Conservation (phyloP, 2,113 vertebrate genomes). For the Scortum barcoo region DNA sequence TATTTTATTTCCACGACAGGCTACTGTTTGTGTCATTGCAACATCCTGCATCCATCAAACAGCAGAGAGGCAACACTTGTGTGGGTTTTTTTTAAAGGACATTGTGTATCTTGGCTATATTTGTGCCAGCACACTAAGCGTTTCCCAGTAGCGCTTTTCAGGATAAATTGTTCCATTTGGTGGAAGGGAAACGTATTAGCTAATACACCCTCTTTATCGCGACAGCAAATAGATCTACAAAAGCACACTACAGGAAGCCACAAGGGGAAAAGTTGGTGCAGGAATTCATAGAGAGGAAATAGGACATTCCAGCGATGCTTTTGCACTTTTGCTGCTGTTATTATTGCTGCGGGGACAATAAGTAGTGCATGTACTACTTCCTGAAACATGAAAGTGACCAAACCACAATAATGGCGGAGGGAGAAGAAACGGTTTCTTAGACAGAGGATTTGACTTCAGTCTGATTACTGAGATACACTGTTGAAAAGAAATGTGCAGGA, state of each 20-base stretch:
- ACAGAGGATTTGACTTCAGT: conserved; percentile 47
- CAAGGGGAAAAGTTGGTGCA: conserved; percentile 61
- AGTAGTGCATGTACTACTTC: conserved; percentile 67
- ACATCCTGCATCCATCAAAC: conserved; percentile 51
- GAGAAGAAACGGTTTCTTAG: conserved; percentile 63
- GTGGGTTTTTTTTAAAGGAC: conserved; percentile 23
- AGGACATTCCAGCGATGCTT: conserved; percentile 81
- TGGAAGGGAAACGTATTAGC: conserved; percentile 67
- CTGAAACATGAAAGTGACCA: conserved; percentile 76
- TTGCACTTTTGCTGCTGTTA: conserved; percentile 75
- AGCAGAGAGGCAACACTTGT: conserved; percentile 36
- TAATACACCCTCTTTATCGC: conserved; percentile 76
- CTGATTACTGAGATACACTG: conserved; percentile 39
- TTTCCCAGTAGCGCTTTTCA: conserved; percentile 47
- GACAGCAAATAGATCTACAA: conserved; percentile 65
- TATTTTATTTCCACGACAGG: conserved; percentile 42
- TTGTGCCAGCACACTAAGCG: conserved; percentile 24
- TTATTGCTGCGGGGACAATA: conserved; percentile 75
- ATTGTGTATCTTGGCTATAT: conserved; percentile 52
- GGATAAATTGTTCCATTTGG: conserved; percentile 64
- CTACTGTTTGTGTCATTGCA: conserved; percentile 64
- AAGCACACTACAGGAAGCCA: conserved; percentile 76
- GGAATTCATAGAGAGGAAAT: conserved; percentile 78
- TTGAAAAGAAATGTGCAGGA: conserved; percentile 48
- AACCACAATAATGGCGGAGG: conserved; percentile 23